A percentile compares a stretch with the other conserved stretches of the same genome.
Evolutionary conservation across 2,797 vertebrate genomes (phyloP).

Genomic region (Nasua narica): DNA sequence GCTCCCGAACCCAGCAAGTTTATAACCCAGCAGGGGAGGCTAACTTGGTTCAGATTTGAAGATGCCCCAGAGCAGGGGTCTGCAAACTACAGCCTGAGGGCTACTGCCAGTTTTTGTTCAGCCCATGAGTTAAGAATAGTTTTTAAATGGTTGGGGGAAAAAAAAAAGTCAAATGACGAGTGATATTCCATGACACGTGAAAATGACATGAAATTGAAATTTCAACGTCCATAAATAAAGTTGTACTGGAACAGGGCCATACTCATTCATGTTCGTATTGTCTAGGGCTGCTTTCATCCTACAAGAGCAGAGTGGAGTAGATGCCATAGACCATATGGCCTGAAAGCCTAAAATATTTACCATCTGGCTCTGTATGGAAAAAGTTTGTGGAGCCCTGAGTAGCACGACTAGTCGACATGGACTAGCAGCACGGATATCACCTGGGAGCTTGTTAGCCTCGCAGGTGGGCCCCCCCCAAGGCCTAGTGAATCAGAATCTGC

Average conservation of each 20-base stretch:
- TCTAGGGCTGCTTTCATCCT: neutral
- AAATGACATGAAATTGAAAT: neutral
- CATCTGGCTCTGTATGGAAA: neutral
- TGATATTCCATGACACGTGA: neutral
- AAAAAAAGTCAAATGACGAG: neutral
- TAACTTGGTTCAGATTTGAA: neutral
- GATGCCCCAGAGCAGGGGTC: neutral
- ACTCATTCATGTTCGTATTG: neutral
- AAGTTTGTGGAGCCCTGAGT: neutral
- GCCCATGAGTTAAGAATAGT: neutral
- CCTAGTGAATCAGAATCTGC: neutral
- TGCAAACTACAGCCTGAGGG: neutral
- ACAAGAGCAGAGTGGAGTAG: fast-evolving
- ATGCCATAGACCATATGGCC: neutral
- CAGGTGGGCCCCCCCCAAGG: neutral
- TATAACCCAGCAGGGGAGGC: neutral
- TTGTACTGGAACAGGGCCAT: neutral
- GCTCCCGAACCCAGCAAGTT: neutral
- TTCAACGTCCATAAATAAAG: neutral
- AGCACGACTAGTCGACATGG: neutral
- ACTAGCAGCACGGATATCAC: neutral
- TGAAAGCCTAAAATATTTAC: neutral
- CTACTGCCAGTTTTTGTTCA: neutral
- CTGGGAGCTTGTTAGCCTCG: neutral
- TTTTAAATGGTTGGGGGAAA: neutral